Conservation (phyloP, 2,888 invertebrate species). For the Callimorpha dominula region DNA sequence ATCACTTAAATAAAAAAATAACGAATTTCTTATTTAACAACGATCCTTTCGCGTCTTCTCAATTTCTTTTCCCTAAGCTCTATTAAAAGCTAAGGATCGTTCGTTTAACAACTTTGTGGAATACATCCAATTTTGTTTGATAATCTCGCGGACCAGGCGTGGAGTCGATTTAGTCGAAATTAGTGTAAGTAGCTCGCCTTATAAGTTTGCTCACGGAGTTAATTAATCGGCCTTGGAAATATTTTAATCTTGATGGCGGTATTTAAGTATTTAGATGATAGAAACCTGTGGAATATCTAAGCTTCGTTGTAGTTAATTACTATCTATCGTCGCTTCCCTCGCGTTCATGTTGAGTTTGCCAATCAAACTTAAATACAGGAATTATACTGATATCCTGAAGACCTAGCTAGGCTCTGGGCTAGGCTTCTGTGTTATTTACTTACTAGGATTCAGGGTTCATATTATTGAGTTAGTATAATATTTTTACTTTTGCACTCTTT, state of each 20-base stretch:
- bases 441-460: neutral
- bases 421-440: neutral
- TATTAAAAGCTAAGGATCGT: constrained; percentile 39
- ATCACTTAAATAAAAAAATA: constrained; percentile 32
- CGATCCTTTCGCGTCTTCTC: constrained; percentile 32
- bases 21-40: constrained; percentile 30
- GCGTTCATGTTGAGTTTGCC: no score
- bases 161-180: constrained; percentile 36
- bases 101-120: constrained; percentile 45
- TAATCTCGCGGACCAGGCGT: constrained; percentile 39
- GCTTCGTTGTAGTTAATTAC: constrained; percentile 26
- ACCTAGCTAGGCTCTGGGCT: no score
- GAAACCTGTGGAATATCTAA: constrained; percentile 35
- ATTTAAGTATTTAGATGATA: constrained; percentile 48
- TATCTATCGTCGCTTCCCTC: no score
- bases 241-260: constrained; percentile 46
- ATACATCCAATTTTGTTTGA: constrained; percentile 48
- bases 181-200: constrained; percentile 46
- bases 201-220: constrained; percentile 46
- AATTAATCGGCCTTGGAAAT: constrained; percentile 42
- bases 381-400: no score
- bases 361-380: no score
- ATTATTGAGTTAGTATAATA: neutral
- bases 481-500: neutral
- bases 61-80: constrained; percentile 38